Evolutionary conservation across 1,140 invertebrate genomes (phyloP).

Genomic region (Reticulitermes speratus): DNA sequence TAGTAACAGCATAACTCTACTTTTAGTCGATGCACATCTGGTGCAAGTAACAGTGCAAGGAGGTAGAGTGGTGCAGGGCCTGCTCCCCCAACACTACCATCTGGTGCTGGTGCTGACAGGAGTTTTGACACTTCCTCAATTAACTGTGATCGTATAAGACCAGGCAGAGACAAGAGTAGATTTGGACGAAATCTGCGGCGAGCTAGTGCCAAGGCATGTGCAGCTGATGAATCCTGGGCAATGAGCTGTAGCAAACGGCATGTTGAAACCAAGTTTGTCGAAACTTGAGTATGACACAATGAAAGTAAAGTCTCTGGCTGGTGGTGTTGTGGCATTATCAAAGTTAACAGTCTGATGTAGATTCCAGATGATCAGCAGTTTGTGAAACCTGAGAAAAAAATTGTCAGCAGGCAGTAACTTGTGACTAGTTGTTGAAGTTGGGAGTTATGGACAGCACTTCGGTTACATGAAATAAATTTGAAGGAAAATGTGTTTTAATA

Average conservation of each 20-base stretch:
- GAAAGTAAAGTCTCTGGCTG: constrained; percentile 49
- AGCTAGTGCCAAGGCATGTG: constrained; percentile 46
- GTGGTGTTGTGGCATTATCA: constrained; percentile 49
- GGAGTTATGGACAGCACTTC: no score
- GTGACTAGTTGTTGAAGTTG: no score
- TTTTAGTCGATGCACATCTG: constrained; percentile 49
- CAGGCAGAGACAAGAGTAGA: constrained; percentile 47
- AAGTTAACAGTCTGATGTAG: neutral
- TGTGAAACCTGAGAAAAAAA: neutral
- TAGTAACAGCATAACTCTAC: constrained; percentile 55
- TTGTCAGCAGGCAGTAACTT: no score
- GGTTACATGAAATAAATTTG: no score
- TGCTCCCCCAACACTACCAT: constrained; percentile 45
- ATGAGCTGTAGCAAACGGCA: constrained; percentile 49
- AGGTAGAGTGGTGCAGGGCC: constrained; percentile 50
- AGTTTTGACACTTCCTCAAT: constrained; percentile 48
- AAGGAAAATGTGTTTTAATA: no score
- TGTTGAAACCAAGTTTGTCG: constrained; percentile 48
- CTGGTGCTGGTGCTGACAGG: constrained; percentile 45
- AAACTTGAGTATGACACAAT: constrained; percentile 49
- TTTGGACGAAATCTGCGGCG: constrained; percentile 49
- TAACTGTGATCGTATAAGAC: constrained; percentile 44
- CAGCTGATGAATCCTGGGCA: constrained; percentile 49
- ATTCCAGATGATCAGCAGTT: neutral
- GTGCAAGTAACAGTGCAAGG: constrained; percentile 48